Evolutionary conservation across 2,797 vertebrate genomes (phyloP).

Genomic region (Anomalospiza imberbis): DNA sequence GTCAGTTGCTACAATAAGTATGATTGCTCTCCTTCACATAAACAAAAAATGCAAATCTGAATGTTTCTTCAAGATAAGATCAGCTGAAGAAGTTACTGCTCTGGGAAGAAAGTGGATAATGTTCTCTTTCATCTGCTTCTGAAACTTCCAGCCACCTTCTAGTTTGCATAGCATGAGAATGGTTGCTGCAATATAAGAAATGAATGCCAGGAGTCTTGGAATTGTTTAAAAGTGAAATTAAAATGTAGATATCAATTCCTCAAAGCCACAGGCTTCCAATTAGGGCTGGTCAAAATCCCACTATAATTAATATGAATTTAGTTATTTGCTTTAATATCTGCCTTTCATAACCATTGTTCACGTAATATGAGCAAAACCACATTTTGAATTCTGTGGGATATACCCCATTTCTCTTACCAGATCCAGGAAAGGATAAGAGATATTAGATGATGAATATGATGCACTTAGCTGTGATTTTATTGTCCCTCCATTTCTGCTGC

Average conservation of each 20-base stretch:
- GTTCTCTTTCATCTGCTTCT: not conserved
- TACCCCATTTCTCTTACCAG: not conserved
- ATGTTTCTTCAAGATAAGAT: not conserved
- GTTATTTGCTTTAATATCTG: not conserved
- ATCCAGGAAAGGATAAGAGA: not conserved
- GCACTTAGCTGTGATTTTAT: not conserved
- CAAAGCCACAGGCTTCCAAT: not conserved
- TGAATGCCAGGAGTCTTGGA: not conserved
- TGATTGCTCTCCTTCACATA: not conserved
- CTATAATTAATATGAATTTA: not conserved
- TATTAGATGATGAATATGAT: not conserved
- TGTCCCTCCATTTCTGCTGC: not conserved
- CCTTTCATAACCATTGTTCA: not conserved
- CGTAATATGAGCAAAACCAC: not conserved
- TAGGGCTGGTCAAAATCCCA: not conserved
- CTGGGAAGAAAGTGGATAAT: not conserved
- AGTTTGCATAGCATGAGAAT: not conserved
- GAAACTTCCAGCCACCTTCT: not conserved
- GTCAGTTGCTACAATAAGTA: not conserved
- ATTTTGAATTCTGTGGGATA: not conserved
- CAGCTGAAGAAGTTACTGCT: not conserved
- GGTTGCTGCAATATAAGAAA: not conserved
- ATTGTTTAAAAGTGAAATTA: not conserved
- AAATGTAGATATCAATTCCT: not conserved
- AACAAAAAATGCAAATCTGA: not conserved